Evolutionary conservation across 2,113 vertebrate species (phyloP).

Genomic region (Nyctibius bracteatus): DNA sequence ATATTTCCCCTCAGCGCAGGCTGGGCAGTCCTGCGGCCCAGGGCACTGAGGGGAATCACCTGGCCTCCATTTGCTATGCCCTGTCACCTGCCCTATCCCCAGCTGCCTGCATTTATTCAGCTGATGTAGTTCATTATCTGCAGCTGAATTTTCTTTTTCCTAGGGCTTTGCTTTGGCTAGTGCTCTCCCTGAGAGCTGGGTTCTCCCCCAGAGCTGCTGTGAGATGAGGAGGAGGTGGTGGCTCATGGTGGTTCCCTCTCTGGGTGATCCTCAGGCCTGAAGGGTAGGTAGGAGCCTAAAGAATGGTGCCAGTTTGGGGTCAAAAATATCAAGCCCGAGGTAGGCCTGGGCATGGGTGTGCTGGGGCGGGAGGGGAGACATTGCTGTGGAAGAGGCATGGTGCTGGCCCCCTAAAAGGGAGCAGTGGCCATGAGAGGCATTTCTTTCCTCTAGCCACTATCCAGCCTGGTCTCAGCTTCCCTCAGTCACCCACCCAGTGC

Average conservation of each 20-base stretch:
- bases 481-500: too few relatives aligned
- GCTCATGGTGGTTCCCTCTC: background rate
- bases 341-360: background rate
- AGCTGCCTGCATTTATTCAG: background rate
- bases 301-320: background rate
- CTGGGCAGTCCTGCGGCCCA: too few relatives aligned
- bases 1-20: background rate
- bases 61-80: background rate
- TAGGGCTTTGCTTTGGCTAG: rapidly evolving
- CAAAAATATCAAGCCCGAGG: background rate
- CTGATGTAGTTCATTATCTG: background rate
- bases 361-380: rapidly evolving
- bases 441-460: rapidly evolving
- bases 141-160: background rate
- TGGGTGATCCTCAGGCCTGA: background rate
- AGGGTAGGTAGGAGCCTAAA: background rate
- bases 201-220: rapidly evolving
- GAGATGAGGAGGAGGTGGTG: background rate
- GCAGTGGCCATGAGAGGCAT: rapidly evolving
- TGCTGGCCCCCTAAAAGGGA: rapidly evolving
- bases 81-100: background rate
- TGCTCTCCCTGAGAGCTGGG: rapidly evolving
- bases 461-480: background rate
- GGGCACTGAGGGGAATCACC: background rate
- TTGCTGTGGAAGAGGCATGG: rapidly evolving